Conservation (phyloP, 2,113 vertebrate species). For the Ctenomys sociabilis region DNA sequence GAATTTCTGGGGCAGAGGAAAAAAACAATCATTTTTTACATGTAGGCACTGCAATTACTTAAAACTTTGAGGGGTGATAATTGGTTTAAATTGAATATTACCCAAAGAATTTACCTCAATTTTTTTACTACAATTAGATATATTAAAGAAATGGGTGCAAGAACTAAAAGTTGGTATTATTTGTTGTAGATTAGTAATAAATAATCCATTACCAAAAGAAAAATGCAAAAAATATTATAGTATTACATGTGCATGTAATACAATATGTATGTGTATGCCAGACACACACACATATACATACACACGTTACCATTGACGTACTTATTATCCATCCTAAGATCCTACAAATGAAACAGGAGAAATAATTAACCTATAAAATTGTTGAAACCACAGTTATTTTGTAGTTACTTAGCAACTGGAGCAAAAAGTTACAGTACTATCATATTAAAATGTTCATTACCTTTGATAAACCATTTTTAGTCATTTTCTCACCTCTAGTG, state of each 20-base stretch:
- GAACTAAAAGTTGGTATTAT: constrained; percentile 35
- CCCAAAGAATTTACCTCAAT: constrained; percentile 55
- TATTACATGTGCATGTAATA: background rate
- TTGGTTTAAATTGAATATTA: constrained; percentile 53
- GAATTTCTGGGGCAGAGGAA: background rate
- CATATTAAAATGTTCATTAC: background rate
- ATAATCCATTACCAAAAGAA: constrained; percentile 33
- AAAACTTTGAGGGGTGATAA: constrained; percentile 30
- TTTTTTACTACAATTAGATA: constrained; percentile 44
- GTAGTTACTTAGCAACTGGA: constrained; percentile 36
- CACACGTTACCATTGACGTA: background rate
- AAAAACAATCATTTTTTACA: constrained; percentile 1
- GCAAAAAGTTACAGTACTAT: background rate
- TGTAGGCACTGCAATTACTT: constrained; percentile 1
- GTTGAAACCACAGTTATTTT: constrained; percentile 43
- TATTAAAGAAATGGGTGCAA: background rate
- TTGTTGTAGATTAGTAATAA: constrained; percentile 43
- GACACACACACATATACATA: background rate
- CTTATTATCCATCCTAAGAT: constrained; percentile 7
- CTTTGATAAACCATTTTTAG: constrained; percentile 38
- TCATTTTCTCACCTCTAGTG: background rate
- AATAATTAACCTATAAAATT: constrained; percentile 46
- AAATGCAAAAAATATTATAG: background rate
- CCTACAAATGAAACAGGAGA: constrained; percentile 16
- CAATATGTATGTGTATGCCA: background rate